phyloP scores from a whole-genome alignment of 2,113 vertebrate genomes.

The Ifrita kowaldi region DNA sequence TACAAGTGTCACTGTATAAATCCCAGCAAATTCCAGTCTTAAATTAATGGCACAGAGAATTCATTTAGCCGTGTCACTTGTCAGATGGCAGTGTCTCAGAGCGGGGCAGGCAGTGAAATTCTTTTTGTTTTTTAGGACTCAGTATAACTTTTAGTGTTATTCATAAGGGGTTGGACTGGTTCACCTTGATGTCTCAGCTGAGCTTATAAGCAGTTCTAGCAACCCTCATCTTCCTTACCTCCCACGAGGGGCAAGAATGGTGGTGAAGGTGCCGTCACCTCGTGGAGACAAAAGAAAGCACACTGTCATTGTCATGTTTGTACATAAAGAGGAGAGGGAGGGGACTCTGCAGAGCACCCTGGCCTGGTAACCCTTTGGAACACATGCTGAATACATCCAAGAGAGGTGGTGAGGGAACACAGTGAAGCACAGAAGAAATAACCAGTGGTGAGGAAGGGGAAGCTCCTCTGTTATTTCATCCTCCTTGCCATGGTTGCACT shows the following conservation, averaged over 20 bases:
- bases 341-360: not conserved
- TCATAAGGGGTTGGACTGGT: not conserved
- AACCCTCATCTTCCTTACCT: not conserved
- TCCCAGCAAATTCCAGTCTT: not conserved
- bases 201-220: not conserved
- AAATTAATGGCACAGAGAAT: not conserved
- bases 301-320: rapidly evolving
- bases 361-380: not conserved
- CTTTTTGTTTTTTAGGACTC: not conserved
- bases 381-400: rapidly evolving
- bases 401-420: not conserved
- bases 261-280: not conserved
- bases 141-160: not conserved
- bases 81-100: not conserved
- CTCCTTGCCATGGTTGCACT: not conserved
- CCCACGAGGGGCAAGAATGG: rapidly evolving
- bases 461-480: not conserved
- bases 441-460: not conserved
- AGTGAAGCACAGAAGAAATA: not conserved
- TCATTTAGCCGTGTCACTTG: not conserved
- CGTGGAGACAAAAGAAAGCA: not conserved
- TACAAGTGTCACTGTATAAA: not conserved
- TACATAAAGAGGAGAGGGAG: not conserved
- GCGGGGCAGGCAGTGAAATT: not conserved
- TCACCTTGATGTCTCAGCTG: not conserved